A percentile compares a stretch with the other conserved stretches of the same genome.
These are phyloP conservation scores for Odontocolon sp. DNA, from an alignment of 2,888 invertebrate genomes.

Conservation along the genomic window DNA sequence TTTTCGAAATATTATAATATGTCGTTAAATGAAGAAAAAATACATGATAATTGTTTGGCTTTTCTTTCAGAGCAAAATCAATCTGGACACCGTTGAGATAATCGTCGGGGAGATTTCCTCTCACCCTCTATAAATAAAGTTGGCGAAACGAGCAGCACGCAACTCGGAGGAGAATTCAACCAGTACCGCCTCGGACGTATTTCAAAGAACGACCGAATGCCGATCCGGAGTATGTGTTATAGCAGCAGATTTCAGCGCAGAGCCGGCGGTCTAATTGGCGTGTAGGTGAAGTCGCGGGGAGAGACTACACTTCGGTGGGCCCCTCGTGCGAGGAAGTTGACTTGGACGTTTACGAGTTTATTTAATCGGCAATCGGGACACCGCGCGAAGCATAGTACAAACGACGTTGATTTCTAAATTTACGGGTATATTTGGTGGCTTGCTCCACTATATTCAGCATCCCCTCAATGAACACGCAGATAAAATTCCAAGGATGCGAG, in stretches of 20 bases:
- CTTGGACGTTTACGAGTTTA: conserved; percentile 20
- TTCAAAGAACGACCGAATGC: too few relatives aligned
- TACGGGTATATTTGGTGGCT: conserved; percentile 2
- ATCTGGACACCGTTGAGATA: neutral
- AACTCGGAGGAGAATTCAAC: too few relatives aligned
- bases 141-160: conserved; percentile 31
- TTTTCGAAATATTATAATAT: conserved; percentile 1
- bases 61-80: too few relatives aligned
- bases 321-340: neutral
- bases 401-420: conserved; percentile 5
- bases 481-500: too few relatives aligned
- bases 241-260: conserved; percentile 2
- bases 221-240: conserved; percentile 3
- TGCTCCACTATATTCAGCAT: too few relatives aligned
- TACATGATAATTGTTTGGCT: too few relatives aligned
- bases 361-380: conserved; percentile 11
- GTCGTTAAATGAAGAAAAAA: neutral
- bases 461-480: too few relatives aligned
- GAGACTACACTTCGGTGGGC: neutral
- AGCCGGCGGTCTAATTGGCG: conserved; percentile 10
- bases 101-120: conserved; percentile 17
- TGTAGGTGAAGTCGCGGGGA: neutral
- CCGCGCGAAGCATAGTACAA: neutral
- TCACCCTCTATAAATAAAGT: conserved; percentile 38
- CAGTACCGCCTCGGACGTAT: too few relatives aligned